These are phyloP conservation scores for Solen grandis DNA, from an alignment of 1,140 invertebrate genomes.

Conservation along the genomic window DNA sequence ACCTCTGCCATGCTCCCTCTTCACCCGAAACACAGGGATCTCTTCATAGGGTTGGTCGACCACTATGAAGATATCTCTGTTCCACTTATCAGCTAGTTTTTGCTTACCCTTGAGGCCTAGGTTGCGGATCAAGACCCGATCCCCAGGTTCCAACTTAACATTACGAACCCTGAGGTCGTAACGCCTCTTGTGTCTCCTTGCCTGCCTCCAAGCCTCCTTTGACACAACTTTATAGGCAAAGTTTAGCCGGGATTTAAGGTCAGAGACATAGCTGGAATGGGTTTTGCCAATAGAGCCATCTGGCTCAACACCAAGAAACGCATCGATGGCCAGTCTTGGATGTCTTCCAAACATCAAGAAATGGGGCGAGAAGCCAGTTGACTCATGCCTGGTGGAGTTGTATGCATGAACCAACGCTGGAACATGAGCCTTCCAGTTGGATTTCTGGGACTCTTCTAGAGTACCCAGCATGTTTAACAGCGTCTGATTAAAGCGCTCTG, in stretches of 20 bases:
- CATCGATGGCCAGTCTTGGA: constrained; percentile 32
- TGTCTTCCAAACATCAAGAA: constrained; percentile 55
- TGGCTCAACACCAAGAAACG: background rate
- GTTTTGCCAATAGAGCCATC: background rate
- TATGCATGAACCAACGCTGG: constrained; percentile 51
- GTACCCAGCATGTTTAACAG: constrained; percentile 59
- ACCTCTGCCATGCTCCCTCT: constrained; percentile 5
- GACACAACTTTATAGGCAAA: constrained; percentile 28
- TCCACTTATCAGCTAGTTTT: constrained; percentile 14
- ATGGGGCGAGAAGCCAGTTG: constrained; percentile 36
- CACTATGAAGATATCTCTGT: background rate
- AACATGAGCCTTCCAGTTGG: constrained; percentile 54
- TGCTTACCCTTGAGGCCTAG: no score
- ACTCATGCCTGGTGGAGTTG: constrained; percentile 44
- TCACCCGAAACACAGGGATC: constrained; percentile 9
- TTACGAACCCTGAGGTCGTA: constrained; percentile 43
- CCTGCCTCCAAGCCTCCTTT: background rate
- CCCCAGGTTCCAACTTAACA: constrained; percentile 13
- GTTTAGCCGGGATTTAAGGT: constrained; percentile 5
- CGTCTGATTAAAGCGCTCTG: constrained; percentile 59
- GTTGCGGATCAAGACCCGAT: no score
- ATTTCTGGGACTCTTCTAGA: constrained; percentile 62
- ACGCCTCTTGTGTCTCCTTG: constrained; percentile 14
- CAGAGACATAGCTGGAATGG: constrained; percentile 1
- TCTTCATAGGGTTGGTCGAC: background rate